These are phyloP conservation scores for Caenorhabditis inopinata DNA, from an alignment of 1,140 invertebrate species.

Conservation along the genomic window DNA sequence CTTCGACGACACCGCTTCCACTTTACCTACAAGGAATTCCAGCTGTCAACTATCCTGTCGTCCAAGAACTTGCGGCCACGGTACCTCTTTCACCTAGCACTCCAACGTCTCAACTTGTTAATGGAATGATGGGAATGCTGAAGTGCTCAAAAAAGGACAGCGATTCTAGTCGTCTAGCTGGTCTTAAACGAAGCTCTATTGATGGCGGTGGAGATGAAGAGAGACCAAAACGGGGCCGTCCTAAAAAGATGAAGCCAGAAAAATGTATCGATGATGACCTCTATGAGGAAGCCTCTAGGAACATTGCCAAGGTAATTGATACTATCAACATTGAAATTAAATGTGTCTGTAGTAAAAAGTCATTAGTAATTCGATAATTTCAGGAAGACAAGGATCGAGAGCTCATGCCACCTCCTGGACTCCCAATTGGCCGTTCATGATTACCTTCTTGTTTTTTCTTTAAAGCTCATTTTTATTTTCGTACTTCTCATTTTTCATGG, in stretches of 20 bases:
- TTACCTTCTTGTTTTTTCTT: neutral
- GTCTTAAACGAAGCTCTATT: neutral
- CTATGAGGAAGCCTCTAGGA: neutral
- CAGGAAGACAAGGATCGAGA: slow-evolving; percentile 44
- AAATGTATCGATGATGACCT: slow-evolving; percentile 47
- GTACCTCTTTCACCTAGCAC: slow-evolving; percentile 6
- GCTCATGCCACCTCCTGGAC: slow-evolving; percentile 46
- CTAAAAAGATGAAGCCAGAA: slow-evolving; percentile 43
- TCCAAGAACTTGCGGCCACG: neutral
- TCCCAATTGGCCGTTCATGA: slow-evolving; percentile 37
- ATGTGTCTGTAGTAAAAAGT: no score
- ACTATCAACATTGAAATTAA: neutral
- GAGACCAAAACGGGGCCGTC: slow-evolving; percentile 44
- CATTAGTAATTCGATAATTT: no score
- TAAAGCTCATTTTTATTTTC: neutral
- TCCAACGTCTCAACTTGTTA: neutral
- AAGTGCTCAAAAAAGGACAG: neutral
- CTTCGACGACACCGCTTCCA: neutral
- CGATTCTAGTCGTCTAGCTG: neutral
- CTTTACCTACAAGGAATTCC: slow-evolving; percentile 1
- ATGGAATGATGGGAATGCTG: slow-evolving; percentile 1
- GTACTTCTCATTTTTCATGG: neutral
- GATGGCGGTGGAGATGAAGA: slow-evolving; percentile 23
- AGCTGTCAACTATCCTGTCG: neutral
- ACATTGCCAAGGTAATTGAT: slow-evolving; percentile 1